A percentile compares a stretch with the other conserved stretches of the same genome.
Evolutionary conservation across 2,113 vertebrate species (phyloP).

Genomic region (Microcebus jonahi): DNA sequence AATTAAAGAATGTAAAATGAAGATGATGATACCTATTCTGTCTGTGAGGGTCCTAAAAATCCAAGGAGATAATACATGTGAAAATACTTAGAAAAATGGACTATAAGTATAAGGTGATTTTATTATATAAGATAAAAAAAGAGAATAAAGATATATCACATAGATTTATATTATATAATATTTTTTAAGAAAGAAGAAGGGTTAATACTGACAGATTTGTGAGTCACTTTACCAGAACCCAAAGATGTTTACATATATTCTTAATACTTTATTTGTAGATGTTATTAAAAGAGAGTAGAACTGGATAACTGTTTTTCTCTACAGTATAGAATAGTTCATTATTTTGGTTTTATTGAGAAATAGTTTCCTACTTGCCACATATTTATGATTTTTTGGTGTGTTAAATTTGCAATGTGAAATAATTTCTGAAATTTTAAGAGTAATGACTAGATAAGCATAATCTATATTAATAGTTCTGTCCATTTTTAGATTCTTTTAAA

Average conservation of each 20-base stretch:
- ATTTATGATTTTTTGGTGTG: background rate
- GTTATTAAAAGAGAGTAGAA: background rate
- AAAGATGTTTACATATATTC: background rate
- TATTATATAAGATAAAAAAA: background rate
- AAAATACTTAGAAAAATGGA: background rate
- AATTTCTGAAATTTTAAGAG: background rate
- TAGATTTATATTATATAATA: background rate
- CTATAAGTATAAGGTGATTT: background rate
- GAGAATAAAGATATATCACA: background rate
- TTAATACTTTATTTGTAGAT: background rate
- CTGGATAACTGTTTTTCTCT: background rate
- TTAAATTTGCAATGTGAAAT: slow-evolving; percentile 5
- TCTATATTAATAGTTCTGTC: background rate
- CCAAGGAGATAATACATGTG: background rate
- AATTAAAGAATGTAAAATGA: background rate
- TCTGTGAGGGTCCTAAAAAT: background rate
- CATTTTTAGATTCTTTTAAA: background rate
- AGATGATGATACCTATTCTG: background rate
- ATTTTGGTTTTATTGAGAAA: slow-evolving; percentile 21
- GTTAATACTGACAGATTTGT: background rate
- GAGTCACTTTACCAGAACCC: background rate
- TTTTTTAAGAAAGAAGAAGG: background rate
- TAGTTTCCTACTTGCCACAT: background rate
- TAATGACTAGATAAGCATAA: background rate
- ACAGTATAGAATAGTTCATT: background rate